Evolutionary conservation across 2,113 vertebrate genomes (phyloP).

Genomic region (Calcarius ornatus): DNA sequence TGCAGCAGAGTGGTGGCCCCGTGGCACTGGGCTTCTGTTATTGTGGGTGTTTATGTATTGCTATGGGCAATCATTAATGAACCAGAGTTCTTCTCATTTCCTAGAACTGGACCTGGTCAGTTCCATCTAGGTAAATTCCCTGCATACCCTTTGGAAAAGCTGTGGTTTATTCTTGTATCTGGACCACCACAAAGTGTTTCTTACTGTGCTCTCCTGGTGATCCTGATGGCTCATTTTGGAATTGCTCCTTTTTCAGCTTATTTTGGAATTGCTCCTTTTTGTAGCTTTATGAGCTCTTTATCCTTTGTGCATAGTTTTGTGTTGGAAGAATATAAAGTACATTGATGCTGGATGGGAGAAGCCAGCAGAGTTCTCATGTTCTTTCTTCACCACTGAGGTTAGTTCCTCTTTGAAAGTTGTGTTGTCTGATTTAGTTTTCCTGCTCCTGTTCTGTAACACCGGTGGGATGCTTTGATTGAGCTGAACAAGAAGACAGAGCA

Average conservation of each 20-base stretch:
- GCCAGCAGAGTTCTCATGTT: neutral
- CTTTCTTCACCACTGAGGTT: neutral
- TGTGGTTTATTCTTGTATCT: neutral
- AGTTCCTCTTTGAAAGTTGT: neutral
- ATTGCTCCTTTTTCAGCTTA: neutral
- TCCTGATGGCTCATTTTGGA: neutral
- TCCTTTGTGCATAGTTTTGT: neutral
- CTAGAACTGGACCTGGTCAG: neutral
- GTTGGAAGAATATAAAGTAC: neutral
- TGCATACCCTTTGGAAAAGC: neutral
- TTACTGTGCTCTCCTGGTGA: rapidly evolving
- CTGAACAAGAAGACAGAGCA: slow-evolving; percentile 1
- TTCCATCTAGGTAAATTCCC: neutral
- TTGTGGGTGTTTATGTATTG: neutral
- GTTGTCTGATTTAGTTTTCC: slow-evolving; percentile 1
- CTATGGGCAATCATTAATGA: rapidly evolving
- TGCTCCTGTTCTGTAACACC: neutral
- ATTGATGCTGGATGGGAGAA: neutral
- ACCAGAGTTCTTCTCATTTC: neutral
- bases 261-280: neutral
- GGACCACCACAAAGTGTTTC: neutral
- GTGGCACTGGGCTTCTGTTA: neutral
- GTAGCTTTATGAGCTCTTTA: neutral
- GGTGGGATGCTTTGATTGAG: neutral
- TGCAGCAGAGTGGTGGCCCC: neutral